A percentile compares a stretch with the other conserved stretches of the same genome.
phyloP scores from a whole-genome alignment of 2,113 vertebrate species.

The Calyptomena viridis region DNA sequence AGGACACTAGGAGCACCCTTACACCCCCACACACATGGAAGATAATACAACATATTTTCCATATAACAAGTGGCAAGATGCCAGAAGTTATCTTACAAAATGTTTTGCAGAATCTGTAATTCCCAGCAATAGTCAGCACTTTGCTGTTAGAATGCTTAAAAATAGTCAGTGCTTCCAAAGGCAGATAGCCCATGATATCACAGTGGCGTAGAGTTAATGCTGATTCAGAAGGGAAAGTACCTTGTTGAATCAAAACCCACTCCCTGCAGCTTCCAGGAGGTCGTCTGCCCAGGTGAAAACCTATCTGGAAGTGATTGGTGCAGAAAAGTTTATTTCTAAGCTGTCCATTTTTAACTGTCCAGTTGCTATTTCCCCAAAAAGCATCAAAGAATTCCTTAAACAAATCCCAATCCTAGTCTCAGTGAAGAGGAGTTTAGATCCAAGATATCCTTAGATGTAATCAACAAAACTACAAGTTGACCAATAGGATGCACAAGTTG shows the following conservation, averaged over 20 bases:
- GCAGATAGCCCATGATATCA: background rate
- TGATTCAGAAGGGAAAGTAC: constrained; percentile 49
- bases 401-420: background rate
- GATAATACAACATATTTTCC: constrained; percentile 63
- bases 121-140: constrained; percentile 47
- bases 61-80: constrained; percentile 45
- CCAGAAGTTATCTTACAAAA: constrained; percentile 54
- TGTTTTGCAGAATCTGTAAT: constrained; percentile 30
- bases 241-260: background rate
- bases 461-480: background rate
- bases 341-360: background rate
- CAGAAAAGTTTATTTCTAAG: background rate
- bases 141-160: constrained; percentile 13
- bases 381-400: background rate
- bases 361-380: background rate
- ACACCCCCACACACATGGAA: constrained; percentile 49
- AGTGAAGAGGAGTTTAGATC: background rate
- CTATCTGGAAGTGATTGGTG: too few species aligned
- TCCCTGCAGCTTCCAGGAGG: background rate
- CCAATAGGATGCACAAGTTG: background rate
- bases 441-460: background rate
- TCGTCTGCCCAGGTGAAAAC: background rate
- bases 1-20: constrained; percentile 43
- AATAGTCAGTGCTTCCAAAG: background rate
- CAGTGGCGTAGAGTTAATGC: background rate